Base-by-base conservation (phyloP, 2,888 invertebrate genomes). In the Erannis defoliaria region DNA sequence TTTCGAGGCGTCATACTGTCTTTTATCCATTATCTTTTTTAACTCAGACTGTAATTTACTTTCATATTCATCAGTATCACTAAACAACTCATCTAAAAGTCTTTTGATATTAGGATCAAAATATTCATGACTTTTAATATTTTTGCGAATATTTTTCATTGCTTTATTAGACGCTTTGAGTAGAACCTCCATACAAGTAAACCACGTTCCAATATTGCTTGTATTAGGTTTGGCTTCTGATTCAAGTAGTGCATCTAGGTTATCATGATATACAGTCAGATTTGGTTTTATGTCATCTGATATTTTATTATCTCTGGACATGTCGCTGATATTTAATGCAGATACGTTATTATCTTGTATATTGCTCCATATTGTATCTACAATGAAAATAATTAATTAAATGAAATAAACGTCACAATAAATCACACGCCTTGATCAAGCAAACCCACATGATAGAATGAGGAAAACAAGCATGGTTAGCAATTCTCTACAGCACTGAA, bases 111-210 rank as follows among this genome's bases (percentile, higher is more conserved):
- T 12, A 4, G 21, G 23, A 8, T 66, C 48, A 8, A 85, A 56
- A 10, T 70, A 63, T 48, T 84, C 82, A 65, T 77, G 71, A 23
- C 60, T 70, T 31, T 74, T 74, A 0, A 84, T 60, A 57, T 82
- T 84, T 5, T 18, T 55, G 3, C 26, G 10, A 12, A 55, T 45
- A 3, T 23, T 55, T 37, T 26, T 35, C 18, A 51, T 9, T 6
- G 51, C 51, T 51, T 51, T 40, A 5, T n/a, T 38, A n/a, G 51
- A 51, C 8, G 40, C 1, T 40, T 40, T 51, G 0, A 42, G 18
- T 1, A 51, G 31, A 19, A 31, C 40, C 5, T 40, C 38, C 18
- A 38, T 51, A 12, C 29, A 12, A 26, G 40, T 3, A 14, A 40
- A 19, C 51, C 51, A 51, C n/a, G 26, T 46, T 19, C 5, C 31